Evolutionary conservation across 2,888 invertebrate species (phyloP), one percentile per base, ranked within the genome.

Genomic region (Silvanus unidentatus): DNA sequence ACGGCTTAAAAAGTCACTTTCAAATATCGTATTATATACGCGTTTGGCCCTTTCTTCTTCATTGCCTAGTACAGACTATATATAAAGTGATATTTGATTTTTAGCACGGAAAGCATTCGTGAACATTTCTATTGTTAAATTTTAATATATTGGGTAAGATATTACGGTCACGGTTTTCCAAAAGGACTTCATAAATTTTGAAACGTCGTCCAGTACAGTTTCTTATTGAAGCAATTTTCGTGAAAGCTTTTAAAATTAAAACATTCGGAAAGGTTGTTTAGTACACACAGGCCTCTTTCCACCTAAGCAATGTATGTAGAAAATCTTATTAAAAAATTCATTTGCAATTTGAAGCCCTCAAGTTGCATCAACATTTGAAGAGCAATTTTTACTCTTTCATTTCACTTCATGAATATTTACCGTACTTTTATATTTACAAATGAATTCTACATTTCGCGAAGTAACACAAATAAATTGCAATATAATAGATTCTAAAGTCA

Each of bases 221-320:
- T 43, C 16, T 43, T 15, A 16, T 16, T 32, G 30, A 43, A 43
- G 15, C n/a, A 32, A 29, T 43, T 16, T 43, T 30, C 15, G 32
- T 38, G 30, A 38, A 39, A 39, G 38, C 16, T 38, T 43, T 16
- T 38, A 16, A 43, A 43, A 43, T 43, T 43, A 42, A 37, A 36
- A 36, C 42, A 37, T 32, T 36, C 16, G 30, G 29, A 12, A 15
- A 38, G 4, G 11, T 32, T 22, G 22, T 22, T 22, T 22, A 3
- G 3, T 22, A 22, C 22, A 8, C 22, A 22, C 22, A 22, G 3
- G n/a, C n/a, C n/a, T n/a, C n/a, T n/a, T n/a, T n/a, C n/a, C n/a
- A n/a, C n/a, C n/a, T n/a, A n/a, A n/a, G n/a, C n/a, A n/a, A n/a
- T n/a, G n/a, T n/a, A n/a, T n/a, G n/a, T n/a, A n/a, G n/a, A n/a